phyloP scores from a whole-genome alignment of 2,797 vertebrate genomes.

The Bryconaethiops microstoma region DNA sequence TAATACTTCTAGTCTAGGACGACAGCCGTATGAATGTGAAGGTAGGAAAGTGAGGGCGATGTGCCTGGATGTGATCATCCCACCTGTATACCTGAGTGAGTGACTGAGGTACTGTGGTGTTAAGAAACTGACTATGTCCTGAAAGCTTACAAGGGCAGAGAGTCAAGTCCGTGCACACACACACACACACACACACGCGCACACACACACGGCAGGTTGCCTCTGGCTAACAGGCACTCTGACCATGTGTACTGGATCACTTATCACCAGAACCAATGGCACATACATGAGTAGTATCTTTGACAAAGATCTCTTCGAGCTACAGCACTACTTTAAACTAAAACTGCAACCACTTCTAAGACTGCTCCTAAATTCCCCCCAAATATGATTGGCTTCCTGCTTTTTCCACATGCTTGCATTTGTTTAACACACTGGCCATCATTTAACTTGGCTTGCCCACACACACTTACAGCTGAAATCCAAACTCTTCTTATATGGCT shows the following conservation, averaged over 20 bases:
- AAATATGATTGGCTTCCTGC: background rate
- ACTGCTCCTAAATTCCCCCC: background rate
- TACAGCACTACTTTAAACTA: too few species aligned
- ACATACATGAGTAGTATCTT: background rate
- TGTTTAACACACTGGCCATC: background rate
- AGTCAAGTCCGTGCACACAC: constrained; percentile 44
- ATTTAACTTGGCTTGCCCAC: background rate
- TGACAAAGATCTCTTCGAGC: background rate
- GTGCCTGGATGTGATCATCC: constrained; percentile 22
- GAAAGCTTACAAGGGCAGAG: constrained; percentile 22
- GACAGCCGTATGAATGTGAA: background rate
- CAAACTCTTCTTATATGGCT: background rate
- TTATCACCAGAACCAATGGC: background rate
- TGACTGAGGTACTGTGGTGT: background rate
- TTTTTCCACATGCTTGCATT: background rate
- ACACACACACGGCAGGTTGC: background rate
- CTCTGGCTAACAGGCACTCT: constrained; percentile 13
- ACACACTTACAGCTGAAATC: background rate
- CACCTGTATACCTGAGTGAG: background rate
- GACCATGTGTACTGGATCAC: constrained; percentile 16
- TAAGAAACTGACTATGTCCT: constrained; percentile 33
- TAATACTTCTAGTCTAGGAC: too few species aligned
- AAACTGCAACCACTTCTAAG: background rate
- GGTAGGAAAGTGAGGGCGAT: background rate
- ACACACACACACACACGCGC: background rate